Conservation (phyloP, 2,888 invertebrate species). For the Coecobrya sp. region DNA sequence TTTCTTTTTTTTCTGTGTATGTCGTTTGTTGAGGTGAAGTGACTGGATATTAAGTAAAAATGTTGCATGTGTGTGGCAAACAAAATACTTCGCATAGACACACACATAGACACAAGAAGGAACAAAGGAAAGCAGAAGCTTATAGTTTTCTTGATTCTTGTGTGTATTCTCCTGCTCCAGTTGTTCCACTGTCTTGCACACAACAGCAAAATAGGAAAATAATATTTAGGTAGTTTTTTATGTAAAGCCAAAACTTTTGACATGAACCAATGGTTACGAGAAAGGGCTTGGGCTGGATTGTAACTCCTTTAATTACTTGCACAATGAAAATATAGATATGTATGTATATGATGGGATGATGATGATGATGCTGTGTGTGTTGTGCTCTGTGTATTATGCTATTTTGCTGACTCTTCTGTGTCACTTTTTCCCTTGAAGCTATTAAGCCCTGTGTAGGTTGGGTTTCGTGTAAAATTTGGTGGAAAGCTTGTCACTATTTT, state of each 20-base stretch:
- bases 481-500: neutral
- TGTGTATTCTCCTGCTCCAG: too few relatives aligned
- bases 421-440: neutral
- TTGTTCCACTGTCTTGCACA: too few relatives aligned
- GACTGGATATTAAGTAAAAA: neutral
- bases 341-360: too few relatives aligned
- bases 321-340: slow-evolving; percentile 22
- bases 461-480: neutral
- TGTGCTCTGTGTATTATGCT: neutral
- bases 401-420: neutral
- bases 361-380: neutral
- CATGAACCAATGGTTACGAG: neutral
- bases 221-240: slow-evolving; percentile 1
- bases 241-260: slow-evolving; percentile 19
- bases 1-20: slow-evolving; percentile 4
- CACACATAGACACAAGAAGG: neutral
- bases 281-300: neutral
- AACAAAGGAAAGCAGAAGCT: neutral
- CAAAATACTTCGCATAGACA: neutral
- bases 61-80: slow-evolving; percentile 18
- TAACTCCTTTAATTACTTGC: slow-evolving; percentile 24
- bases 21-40: neutral
- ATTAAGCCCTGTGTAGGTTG: neutral
- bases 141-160: too few relatives aligned
- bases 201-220: neutral